Evolutionary conservation across 2,113 vertebrate species (phyloP).

Genomic region (Pseudorectes ferrugineus): DNA sequence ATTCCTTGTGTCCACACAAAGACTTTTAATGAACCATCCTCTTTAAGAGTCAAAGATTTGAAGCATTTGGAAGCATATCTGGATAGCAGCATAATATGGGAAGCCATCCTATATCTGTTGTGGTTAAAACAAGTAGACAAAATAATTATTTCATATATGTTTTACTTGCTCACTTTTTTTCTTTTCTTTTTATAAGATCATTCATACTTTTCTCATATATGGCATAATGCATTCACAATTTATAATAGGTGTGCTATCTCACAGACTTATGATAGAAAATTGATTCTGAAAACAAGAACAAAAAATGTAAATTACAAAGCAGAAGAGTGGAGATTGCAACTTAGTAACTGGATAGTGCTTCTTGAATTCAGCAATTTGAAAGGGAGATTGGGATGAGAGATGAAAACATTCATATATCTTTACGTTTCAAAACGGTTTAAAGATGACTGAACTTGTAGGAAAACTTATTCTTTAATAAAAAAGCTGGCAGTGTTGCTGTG

Average conservation of each 20-base stretch:
- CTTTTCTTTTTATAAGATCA: not conserved
- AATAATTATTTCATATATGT: not conserved
- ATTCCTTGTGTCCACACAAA: not conserved
- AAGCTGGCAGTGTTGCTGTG: constrained; percentile 21
- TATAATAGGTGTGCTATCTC: not conserved
- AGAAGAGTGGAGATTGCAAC: not conserved
- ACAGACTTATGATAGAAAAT: constrained; percentile 11
- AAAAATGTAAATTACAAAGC: constrained; percentile 11
- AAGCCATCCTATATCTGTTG: not conserved
- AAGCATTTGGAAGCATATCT: constrained; percentile 45
- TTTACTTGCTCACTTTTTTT: not conserved
- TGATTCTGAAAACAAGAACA: constrained; percentile 50
- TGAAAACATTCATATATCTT: not conserved
- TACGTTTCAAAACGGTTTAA: constrained; percentile 36
- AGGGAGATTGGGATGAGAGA: not conserved
- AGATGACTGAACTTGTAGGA: not conserved
- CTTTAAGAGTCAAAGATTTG: constrained; percentile 52
- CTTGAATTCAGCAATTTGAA: not conserved
- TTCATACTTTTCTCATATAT: not conserved
- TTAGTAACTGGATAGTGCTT: not conserved
- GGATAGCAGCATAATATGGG: constrained; percentile 33
- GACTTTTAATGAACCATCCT: constrained; percentile 32
- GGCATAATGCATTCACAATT: not conserved
- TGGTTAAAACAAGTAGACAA: not conserved
- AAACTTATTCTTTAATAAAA: constrained; percentile 37